Evolutionary conservation across 2,888 invertebrate species (phyloP), one percentile per base, ranked within the genome.

Genomic region (Cosmia pyralina): DNA sequence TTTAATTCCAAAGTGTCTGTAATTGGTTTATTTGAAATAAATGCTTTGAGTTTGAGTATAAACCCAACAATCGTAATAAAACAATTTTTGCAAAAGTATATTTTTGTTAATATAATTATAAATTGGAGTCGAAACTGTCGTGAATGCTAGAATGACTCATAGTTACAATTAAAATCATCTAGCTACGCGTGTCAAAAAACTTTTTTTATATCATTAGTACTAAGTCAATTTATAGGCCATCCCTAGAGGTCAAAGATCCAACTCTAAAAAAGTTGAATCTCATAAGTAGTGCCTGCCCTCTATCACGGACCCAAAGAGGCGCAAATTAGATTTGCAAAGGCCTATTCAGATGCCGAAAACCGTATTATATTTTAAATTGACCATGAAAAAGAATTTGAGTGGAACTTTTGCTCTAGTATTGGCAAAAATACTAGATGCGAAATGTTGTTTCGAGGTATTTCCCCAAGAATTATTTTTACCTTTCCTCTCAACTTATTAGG

Each of bases 351-450:
- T 81, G 87, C 83, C 93, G 92, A 93, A 91, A 95, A 95, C 92
- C 91, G 89, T 92, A 94, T 95, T 95, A 95, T 94, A 91, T 93
- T 95, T 93, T 92, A 95, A 95, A 95, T 95, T 94, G 94, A 94
- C 94, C 94, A 92, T 95, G 94, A 93, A 94, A 93, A 94, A 93
- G 90, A 91, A 93, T 92, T 93, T 91, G 87, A 88, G 89, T 85
- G 85, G 88, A 89, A 87, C 86, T 64, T 83, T 72, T 84, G 72
- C 70, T 70, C 57, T 70, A 83, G 85, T 84, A 87, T 63, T 4
- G 7, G 58, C 2, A 48, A 80, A 73, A 81, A 41, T 34, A 2
- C 0, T 13, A 80, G 81, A 85, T 58, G 55, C 46, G 7, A 60
- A 69, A 46, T 55, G 50, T n/a, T 1, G 5, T 44, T 63, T 52